These are phyloP conservation scores for Samia ricini DNA, from an alignment of 1,140 invertebrate genomes.

Conservation along the genomic window DNA sequence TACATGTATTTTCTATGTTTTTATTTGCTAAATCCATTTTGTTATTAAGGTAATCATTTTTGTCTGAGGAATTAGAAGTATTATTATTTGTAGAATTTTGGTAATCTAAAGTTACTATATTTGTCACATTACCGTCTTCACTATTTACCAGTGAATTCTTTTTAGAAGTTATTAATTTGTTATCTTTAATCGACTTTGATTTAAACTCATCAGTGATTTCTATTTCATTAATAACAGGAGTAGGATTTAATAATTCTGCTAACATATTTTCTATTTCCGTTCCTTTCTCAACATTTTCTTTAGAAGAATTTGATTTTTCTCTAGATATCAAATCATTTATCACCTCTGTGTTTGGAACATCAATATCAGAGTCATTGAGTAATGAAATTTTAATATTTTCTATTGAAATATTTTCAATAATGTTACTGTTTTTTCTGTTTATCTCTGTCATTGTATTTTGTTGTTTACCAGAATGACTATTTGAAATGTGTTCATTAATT, in stretches of 20 bases:
- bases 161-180: no score
- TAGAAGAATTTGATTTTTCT: background rate
- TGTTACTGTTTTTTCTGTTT: background rate
- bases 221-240: background rate
- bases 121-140: background rate
- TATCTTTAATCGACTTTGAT: background rate
- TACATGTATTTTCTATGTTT: background rate
- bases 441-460: background rate
- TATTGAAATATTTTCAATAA: background rate
- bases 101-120: background rate
- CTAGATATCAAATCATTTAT: background rate
- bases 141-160: no score
- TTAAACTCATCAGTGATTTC: background rate
- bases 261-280: background rate
- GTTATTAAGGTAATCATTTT: background rate
- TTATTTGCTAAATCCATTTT: background rate
- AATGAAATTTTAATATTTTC: conserved; percentile 32
- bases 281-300: conserved; percentile 9
- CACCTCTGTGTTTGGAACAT: conserved; percentile 16
- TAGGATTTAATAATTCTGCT: conserved; percentile 1
- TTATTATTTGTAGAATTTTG: background rate
- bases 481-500: background rate
- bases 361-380: conserved; percentile 41
- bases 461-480: background rate
- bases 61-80: background rate